Base-by-base conservation (phyloP, 2,797 vertebrate genomes). In the Arrhamphus sclerolepis region DNA sequence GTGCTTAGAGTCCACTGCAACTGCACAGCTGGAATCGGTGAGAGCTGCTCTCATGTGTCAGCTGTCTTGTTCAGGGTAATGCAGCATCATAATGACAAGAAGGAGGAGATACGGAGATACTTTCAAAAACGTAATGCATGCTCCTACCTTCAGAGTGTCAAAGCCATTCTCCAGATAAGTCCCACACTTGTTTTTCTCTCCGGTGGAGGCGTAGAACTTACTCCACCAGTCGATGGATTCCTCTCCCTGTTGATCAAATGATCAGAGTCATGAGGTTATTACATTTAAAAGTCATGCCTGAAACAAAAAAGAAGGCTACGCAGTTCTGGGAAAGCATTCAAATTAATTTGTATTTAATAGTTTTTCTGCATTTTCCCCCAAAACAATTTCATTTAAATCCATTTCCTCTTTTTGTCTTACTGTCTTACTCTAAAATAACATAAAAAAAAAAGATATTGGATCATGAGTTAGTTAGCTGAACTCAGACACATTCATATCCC, bases 141-240 rank as follows among this genome's bases (percentile, higher is more conserved):
- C 18, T 49, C 59, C 18, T 74, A 98, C 97, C 97, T 95, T 90
- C 43, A 99, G 76, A 0, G 90, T 98, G 82, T 99, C 97, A 0
- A 95, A 92, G 63, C 94, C 96, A 83, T 91, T 95, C 62, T 98
- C 96, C 81, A 98, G 59, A 62, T 99, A 99, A 21, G 84, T 86
- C 10, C 96, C 96, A 11, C 94, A 98, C 66, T 96, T 98, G 50
- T 94, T 92, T 5, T 84, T 94, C 71, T 98, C 94, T 60, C 96
- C 96, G 0, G 68, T 90, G 0, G 97, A 98, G 6, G 96, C 95
- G 0, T 95, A 99, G 68, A 97, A 98, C 73, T 99, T 98, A 83
- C 97, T 97, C 97, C 97, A 99, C 97, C 97, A 99, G 76, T 98
- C 97, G 16, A 97, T 94, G 81, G 94, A 94, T n/a, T 98, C 97